These are phyloP conservation scores for Trialeurodes vaporariorum DNA, from an alignment of 1,140 invertebrate genomes.

Conservation along the genomic window DNA sequence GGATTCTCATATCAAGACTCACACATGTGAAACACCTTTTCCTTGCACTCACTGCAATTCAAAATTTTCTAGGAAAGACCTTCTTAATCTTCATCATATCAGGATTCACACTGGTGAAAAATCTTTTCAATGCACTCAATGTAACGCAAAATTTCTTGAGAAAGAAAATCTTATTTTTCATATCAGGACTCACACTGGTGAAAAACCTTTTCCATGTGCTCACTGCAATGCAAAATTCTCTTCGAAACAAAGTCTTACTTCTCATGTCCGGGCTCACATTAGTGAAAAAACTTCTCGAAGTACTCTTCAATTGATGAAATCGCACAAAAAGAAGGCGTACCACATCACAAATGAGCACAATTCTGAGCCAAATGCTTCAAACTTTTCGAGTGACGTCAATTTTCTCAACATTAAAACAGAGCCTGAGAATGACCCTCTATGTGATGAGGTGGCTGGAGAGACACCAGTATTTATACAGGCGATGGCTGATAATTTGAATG, in stretches of 20 bases:
- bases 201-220: slow-evolving; percentile 4
- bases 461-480: too few species aligned
- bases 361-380: slow-evolving; percentile 51
- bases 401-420: too few species aligned
- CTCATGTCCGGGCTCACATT: slow-evolving; percentile 7
- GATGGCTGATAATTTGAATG: too few species aligned
- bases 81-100: too few species aligned
- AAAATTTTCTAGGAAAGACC: too few species aligned
- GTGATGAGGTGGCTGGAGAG: too few species aligned
- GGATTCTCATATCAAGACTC: too few species aligned
- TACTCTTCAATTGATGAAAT: slow-evolving; percentile 12
- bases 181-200: slow-evolving; percentile 1
- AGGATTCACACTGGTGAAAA: too few species aligned
- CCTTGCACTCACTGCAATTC: too few species aligned
- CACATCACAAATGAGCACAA: slow-evolving; percentile 7
- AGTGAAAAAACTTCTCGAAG: slow-evolving; percentile 10
- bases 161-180: slow-evolving; percentile 4
- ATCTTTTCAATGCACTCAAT: slow-evolving; percentile 14
- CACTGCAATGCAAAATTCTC: not conserved
- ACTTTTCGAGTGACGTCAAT: too few species aligned
- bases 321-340: slow-evolving; percentile 3
- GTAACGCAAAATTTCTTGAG: slow-evolving; percentile 13
- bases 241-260: not conserved
- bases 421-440: too few species aligned
- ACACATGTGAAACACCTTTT: too few species aligned